Conservation (phyloP, 2,888 invertebrate species). For the Eupsilia transversa region DNA sequence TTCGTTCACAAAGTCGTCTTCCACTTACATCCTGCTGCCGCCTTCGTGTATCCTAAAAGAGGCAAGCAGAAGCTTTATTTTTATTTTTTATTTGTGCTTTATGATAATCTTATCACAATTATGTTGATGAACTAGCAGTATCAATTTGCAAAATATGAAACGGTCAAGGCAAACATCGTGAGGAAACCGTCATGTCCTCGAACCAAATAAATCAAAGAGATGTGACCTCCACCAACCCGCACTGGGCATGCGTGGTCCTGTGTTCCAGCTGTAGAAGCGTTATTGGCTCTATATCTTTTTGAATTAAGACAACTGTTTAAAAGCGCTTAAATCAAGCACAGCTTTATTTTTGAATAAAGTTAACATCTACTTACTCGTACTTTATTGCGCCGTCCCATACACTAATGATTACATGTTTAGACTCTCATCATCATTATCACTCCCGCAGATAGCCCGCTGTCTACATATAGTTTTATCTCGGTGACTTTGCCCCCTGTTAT, state of each 20-base stretch:
- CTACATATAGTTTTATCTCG: constrained; percentile 72
- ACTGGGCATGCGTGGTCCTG: not conserved
- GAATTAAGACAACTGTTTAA: not conserved
- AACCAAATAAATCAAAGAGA: not conserved
- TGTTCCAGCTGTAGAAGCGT: not conserved
- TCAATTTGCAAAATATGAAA: constrained; percentile 10
- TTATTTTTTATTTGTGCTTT: not conserved
- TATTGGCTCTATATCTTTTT: not conserved
- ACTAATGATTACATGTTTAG: constrained; percentile 69
- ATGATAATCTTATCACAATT: not conserved
- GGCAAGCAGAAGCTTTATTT: constrained; percentile 69
- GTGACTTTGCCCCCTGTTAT: constrained; percentile 71
- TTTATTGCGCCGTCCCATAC: constrained; percentile 38
- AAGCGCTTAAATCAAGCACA: constrained; percentile 5
- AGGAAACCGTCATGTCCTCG: no score
- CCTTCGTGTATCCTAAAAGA: constrained; percentile 88
- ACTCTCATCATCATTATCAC: constrained; percentile 80
- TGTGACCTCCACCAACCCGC: not conserved
- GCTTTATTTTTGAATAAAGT: not conserved
- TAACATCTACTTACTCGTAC: constrained; percentile 15
- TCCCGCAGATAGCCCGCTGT: constrained; percentile 76
- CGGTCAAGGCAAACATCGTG: not conserved
- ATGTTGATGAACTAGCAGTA: constrained; percentile 5
- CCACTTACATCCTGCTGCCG: constrained; percentile 83
- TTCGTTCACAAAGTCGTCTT: constrained; percentile 89